phyloP scores from a whole-genome alignment of 2,797 vertebrate species.

The Pipistrellus nathusii region DNA sequence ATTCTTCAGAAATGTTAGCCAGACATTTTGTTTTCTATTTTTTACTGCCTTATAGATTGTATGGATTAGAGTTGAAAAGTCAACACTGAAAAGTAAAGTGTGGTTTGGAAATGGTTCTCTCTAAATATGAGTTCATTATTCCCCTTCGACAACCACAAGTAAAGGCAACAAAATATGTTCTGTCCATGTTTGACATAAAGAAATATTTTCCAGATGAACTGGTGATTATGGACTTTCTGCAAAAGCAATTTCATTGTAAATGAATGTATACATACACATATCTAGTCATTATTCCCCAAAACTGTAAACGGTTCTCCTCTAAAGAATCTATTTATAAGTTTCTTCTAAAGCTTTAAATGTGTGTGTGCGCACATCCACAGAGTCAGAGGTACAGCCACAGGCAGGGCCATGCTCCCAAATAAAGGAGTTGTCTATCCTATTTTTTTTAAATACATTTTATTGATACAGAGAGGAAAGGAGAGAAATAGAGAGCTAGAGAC shows the following conservation, averaged over 20 bases:
- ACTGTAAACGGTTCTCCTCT: neutral
- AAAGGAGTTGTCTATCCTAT: neutral
- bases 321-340: neutral
- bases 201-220: slow-evolving; percentile 71
- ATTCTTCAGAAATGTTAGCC: slow-evolving; percentile 27
- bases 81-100: slow-evolving; percentile 64
- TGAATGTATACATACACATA: neutral
- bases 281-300: neutral
- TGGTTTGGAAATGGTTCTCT: slow-evolving; percentile 66
- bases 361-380: neutral
- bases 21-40: slow-evolving; percentile 51
- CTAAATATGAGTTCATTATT: slow-evolving; percentile 62
- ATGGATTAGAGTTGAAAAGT: slow-evolving; percentile 68
- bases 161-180: slow-evolving; percentile 67
- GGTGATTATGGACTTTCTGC: slow-evolving; percentile 48
- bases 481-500: too few relatives aligned
- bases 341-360: slow-evolving; percentile 18
- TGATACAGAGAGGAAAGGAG: too few relatives aligned
- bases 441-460: neutral
- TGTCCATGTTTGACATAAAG: slow-evolving; percentile 45
- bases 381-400: neutral
- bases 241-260: slow-evolving; percentile 62
- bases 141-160: slow-evolving; percentile 34
- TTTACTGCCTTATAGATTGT: slow-evolving; percentile 22
- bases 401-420: neutral